These are phyloP conservation scores for Dryas iulia DNA, from an alignment of 1,140 invertebrate genomes.

Conservation along the genomic window DNA sequence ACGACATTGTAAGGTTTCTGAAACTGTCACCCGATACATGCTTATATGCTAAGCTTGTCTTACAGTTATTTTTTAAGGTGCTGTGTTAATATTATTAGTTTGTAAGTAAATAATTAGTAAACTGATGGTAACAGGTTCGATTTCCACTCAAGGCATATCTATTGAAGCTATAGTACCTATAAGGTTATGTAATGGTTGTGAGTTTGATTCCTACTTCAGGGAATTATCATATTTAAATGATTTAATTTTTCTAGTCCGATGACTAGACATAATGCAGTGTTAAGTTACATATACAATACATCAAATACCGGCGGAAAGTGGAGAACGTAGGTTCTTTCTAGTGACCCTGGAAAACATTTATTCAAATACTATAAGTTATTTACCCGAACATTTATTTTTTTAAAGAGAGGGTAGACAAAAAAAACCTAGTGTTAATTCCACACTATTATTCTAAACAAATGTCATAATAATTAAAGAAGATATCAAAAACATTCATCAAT, in stretches of 20 bases:
- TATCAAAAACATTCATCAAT: too few relatives aligned
- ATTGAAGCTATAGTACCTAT: too few relatives aligned
- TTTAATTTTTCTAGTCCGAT: background rate
- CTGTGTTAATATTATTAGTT: background rate
- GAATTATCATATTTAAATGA: background rate
- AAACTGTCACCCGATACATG: background rate
- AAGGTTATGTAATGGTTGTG: too few relatives aligned
- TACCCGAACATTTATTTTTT: too few relatives aligned
- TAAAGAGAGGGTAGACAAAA: background rate
- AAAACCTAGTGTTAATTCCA: background rate
- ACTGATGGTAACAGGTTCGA: background rate
- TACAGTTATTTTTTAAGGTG: background rate
- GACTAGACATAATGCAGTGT: too few relatives aligned
- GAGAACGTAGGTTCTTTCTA: too few relatives aligned
- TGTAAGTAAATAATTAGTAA: background rate
- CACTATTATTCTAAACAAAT: background rate
- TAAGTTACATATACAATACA: too few relatives aligned
- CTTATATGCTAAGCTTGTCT: background rate
- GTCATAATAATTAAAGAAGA: too few relatives aligned
- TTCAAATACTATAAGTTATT: too few relatives aligned
- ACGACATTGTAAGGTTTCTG: background rate
- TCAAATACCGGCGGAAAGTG: too few relatives aligned
- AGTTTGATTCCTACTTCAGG: too few relatives aligned
- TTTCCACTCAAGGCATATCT: background rate
- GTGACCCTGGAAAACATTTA: too few relatives aligned